Evolutionary conservation across 2,888 invertebrate genomes (phyloP).

Genomic region (Thereva nobilitata): DNA sequence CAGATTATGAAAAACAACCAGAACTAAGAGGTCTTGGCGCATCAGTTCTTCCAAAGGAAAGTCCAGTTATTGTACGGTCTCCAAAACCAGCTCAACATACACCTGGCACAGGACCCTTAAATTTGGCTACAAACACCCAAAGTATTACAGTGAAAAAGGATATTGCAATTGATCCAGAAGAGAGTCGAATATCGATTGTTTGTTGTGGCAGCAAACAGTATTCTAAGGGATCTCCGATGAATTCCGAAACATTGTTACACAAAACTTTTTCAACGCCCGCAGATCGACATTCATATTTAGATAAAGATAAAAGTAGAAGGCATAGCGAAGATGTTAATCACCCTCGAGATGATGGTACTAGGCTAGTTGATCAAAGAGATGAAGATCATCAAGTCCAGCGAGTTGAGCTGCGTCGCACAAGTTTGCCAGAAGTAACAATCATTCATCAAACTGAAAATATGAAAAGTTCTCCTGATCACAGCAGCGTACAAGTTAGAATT

Average conservation of each 20-base stretch:
- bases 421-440: slow-evolving; percentile 17
- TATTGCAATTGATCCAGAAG: slow-evolving; percentile 57
- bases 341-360: slow-evolving; percentile 3
- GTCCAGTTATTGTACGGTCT: slow-evolving; percentile 56
- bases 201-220: slow-evolving; percentile 6
- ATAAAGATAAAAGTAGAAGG: slow-evolving; percentile 28
- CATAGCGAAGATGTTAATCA: slow-evolving; percentile 34
- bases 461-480: not conserved
- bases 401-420: slow-evolving; percentile 12
- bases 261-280: slow-evolving; percentile 11
- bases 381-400: slow-evolving; percentile 4
- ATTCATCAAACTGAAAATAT: not conserved
- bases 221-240: not conserved
- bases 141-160: slow-evolving; percentile 54
- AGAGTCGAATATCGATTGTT: slow-evolving; percentile 2
- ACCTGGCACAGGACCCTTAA: slow-evolving; percentile 40
- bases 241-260: not conserved
- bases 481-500: not conserved
- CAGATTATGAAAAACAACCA: slow-evolving; percentile 58
- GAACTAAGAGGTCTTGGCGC: slow-evolving; percentile 29
- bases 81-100: slow-evolving; percentile 46
- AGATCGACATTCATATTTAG: slow-evolving; percentile 14
- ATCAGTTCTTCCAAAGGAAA: slow-evolving; percentile 52
- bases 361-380: slow-evolving; percentile 1
- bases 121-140: slow-evolving; percentile 43